Percentiles rank a stretch among this genome's conserved stretches.
Evolutionary conservation across 2,797 vertebrate species (phyloP).

Genomic region (Aotus griseimembra): DNA sequence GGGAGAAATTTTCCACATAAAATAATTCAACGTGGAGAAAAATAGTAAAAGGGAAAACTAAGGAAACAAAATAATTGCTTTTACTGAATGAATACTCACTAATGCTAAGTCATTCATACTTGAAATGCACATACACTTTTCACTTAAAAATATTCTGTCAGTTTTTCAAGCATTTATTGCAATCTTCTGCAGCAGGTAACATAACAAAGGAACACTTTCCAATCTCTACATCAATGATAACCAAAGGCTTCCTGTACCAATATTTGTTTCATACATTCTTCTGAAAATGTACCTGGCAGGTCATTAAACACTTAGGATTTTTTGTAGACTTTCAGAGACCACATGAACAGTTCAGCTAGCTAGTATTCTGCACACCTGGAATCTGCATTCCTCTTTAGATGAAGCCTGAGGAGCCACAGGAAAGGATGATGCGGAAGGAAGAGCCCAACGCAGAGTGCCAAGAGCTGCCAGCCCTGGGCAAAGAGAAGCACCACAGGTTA

Average conservation of each 20-base stretch:
- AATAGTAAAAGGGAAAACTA: background rate
- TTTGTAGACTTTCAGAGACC: background rate
- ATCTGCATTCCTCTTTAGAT: slow-evolving; percentile 94
- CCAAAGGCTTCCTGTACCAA: background rate
- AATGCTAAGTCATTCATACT: background rate
- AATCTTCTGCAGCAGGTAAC: background rate
- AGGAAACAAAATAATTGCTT: slow-evolving; percentile 30
- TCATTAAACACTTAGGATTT: slow-evolving; percentile 52
- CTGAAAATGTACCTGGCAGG: background rate
- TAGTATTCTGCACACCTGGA: slow-evolving; percentile 88
- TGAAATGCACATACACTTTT: background rate
- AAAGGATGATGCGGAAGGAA: slow-evolving; percentile 97
- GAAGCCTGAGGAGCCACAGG: slow-evolving; percentile 95
- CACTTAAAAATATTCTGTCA: slow-evolving; percentile 13
- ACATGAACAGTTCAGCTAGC: background rate
- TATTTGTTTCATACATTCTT: background rate
- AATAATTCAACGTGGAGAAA: slow-evolving; percentile 33
- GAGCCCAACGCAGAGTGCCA: slow-evolving; percentile 95
- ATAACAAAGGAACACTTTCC: background rate
- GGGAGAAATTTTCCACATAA: background rate
- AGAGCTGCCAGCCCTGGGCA: slow-evolving; percentile 96
- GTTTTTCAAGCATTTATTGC: background rate
- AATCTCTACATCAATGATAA: background rate
- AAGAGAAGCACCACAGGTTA: slow-evolving; percentile 63
- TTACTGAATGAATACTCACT: background rate